These are phyloP conservation scores for Chanos chanos DNA, from an alignment of 2,797 vertebrate genomes.

Conservation along the genomic window DNA sequence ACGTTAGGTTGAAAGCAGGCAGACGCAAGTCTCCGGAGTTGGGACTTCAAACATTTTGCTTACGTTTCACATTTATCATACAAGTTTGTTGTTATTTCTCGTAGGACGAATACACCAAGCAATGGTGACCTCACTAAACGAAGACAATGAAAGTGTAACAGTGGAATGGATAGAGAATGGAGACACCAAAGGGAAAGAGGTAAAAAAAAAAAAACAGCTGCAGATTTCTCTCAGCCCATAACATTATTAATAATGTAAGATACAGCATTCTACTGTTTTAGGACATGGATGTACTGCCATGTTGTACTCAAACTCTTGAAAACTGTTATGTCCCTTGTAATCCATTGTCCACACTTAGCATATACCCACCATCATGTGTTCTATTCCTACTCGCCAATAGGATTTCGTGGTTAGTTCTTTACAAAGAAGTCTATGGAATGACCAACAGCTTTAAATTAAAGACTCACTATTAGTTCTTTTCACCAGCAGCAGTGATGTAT, in stretches of 20 bases:
- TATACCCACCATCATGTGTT: too few species aligned
- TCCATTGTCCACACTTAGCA: too few species aligned
- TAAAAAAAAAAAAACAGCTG: conserved; percentile 85
- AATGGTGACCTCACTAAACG: conserved; percentile 95
- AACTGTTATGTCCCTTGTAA: neutral
- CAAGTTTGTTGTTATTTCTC: conserved; percentile 31
- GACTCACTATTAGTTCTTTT: too few species aligned
- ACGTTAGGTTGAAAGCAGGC: too few species aligned
- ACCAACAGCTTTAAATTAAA: too few species aligned
- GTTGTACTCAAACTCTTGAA: neutral
- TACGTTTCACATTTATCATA: neutral
- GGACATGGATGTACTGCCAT: neutral
- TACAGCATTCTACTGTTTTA: conserved; percentile 21
- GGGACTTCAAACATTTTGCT: too few species aligned
- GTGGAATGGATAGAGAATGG: conserved; percentile 99
- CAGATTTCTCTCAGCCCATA: conserved; percentile 31
- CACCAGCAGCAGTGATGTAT: too few species aligned
- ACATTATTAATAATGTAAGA: conserved; percentile 55
- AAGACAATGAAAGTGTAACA: conserved; percentile 96
- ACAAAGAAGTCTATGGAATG: too few species aligned
- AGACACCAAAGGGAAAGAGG: conserved; percentile 99
- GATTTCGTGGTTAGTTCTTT: too few species aligned
- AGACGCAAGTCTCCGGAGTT: too few species aligned
- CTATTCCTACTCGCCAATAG: too few species aligned
- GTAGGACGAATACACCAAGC: conserved; percentile 96